Evolutionary conservation across 2,888 invertebrate species (phyloP).

Genomic region (Dendrolimus houi): DNA sequence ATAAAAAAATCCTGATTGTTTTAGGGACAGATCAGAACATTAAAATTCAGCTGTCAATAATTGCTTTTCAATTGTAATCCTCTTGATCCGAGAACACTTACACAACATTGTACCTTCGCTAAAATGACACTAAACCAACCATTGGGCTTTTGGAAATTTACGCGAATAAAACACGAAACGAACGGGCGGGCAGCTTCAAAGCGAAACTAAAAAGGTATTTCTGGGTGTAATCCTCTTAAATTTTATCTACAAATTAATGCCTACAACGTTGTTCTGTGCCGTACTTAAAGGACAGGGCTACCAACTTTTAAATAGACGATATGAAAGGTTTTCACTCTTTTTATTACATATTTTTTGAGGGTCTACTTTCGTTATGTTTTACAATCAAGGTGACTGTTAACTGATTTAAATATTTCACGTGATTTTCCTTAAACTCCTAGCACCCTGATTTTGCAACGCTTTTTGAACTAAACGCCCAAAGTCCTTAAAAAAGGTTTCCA

Average conservation of each 20-base stretch:
- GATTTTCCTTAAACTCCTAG: too few species aligned
- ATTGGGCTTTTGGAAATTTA: constrained; percentile 2
- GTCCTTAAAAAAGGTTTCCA: too few species aligned
- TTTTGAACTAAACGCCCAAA: too few species aligned
- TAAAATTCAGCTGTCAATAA: too few species aligned
- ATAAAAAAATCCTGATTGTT: too few species aligned
- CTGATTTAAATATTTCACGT: too few species aligned
- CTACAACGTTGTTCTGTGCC: background rate
- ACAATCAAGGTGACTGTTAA: too few species aligned
- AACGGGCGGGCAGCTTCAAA: constrained; percentile 13
- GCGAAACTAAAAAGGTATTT: constrained; percentile 17
- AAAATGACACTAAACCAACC: background rate
- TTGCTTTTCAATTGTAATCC: background rate
- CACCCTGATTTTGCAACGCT: too few species aligned
- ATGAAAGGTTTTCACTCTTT: background rate
- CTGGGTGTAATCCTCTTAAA: constrained; percentile 20
- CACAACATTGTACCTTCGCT: background rate
- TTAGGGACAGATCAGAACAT: too few species aligned
- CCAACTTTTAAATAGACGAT: background rate
- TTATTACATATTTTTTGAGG: background rate
- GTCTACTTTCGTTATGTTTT: background rate
- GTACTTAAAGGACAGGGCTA: background rate
- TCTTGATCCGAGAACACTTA: background rate
- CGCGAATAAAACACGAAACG: background rate
- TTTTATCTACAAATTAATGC: constrained; percentile 20